A percentile compares a stretch with the other conserved stretches of the same genome.
phyloP scores from a whole-genome alignment of 1,140 invertebrate species.

The Zophobas morio region DNA sequence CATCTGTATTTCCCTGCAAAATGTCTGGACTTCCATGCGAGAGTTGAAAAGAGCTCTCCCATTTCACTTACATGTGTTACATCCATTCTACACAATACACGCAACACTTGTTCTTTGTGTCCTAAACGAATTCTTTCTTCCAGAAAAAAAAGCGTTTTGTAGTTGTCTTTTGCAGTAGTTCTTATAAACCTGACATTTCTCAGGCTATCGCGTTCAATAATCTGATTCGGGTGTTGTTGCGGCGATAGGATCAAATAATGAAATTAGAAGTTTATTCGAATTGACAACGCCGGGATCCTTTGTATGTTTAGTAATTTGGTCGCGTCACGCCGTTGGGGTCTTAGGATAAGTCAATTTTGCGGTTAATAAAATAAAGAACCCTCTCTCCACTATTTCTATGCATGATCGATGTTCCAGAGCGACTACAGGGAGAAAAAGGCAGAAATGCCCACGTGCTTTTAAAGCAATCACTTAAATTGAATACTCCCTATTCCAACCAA shows the following conservation, averaged over 20 bases:
- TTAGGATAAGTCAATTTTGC: constrained; percentile 54
- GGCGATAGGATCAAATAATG: constrained; percentile 26
- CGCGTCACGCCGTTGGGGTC: constrained; percentile 41
- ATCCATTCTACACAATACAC: neutral
- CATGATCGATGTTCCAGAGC: constrained; percentile 53
- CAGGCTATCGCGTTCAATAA: constrained; percentile 10
- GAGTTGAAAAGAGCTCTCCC: neutral
- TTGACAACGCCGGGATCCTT: constrained; percentile 39
- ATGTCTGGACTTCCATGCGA: constrained; percentile 1
- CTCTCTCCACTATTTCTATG: constrained; percentile 44
- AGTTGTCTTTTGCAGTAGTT: neutral
- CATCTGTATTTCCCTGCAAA: neutral
- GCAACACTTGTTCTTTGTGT: neutral
- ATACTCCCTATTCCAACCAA: constrained; percentile 40
- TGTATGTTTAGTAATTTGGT: constrained; percentile 46
- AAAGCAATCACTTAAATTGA: constrained; percentile 46
- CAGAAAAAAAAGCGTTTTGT: neutral
- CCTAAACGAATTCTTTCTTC: neutral
- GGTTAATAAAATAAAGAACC: constrained; percentile 54
- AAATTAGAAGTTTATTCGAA: constrained; percentile 48
- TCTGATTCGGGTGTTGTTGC: constrained; percentile 4
- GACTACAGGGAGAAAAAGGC: constrained; percentile 1
- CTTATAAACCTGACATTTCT: constrained; percentile 8
- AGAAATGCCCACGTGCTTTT: constrained; percentile 49
- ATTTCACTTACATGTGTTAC: neutral